Conservation (phyloP, 2,888 invertebrate genomes). For the Folsomia manolachei region DNA sequence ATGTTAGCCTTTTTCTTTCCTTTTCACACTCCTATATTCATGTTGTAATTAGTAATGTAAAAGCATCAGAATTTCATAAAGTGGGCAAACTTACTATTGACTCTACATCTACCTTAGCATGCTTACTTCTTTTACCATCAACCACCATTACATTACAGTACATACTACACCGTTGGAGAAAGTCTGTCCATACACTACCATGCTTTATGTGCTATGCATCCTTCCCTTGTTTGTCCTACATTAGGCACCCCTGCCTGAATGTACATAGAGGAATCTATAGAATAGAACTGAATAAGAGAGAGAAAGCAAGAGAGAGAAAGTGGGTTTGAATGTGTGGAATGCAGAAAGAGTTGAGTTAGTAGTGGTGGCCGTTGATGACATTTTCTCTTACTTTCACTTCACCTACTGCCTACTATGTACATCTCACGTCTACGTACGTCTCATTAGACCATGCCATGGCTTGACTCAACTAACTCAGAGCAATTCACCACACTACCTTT, state of each 20-base stretch:
- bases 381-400: conserved; percentile 7
- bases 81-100: too few species aligned
- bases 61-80: too few species aligned
- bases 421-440: conserved; percentile 8
- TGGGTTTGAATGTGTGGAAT: too few species aligned
- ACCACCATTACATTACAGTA: too few species aligned
- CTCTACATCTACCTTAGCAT: too few species aligned
- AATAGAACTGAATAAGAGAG: background rate
- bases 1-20: too few species aligned
- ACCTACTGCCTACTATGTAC: conserved; percentile 6
- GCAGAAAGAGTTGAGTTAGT: conserved; percentile 32
- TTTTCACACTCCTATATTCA: too few species aligned
- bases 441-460: background rate
- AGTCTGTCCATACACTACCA: conserved; percentile 12
- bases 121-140: too few species aligned
- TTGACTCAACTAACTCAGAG: background rate
- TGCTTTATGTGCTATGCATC: background rate
- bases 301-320: conserved; percentile 7
- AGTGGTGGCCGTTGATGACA: conserved; percentile 21
- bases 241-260: background rate
- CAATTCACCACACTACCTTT: background rate
- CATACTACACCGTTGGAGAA: background rate
- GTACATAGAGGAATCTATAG: background rate
- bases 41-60: too few species aligned
- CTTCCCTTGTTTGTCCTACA: background rate